Base-by-base conservation (phyloP, 2,888 invertebrate species). In the Drosophila histrio region DNA sequence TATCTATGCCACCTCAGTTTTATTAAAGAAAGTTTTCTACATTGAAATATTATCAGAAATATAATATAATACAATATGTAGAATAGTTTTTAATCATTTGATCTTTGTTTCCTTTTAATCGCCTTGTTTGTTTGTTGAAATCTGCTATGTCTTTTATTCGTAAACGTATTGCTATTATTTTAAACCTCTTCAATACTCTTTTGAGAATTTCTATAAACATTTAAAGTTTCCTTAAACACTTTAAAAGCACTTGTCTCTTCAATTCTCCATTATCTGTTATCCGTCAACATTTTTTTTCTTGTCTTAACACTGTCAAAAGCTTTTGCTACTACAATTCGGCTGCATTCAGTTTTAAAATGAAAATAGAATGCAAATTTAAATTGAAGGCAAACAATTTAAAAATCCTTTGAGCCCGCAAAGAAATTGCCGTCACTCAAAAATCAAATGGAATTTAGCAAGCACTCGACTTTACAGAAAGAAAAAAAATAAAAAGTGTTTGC, bases 361-460 rank as follows among this genome's bases (percentile, higher is more conserved):
- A 15, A 4, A 26, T 17, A 15, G 4, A 26, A 26, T 50, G 53
- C 13, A 28, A 13, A 22, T 41, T 39, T 22, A 53, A 53, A 22
- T 13, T 15, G 0, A 13, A 26, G 8, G 4, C 11, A 6, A 46
- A 9, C 6, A n/a, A 17, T 7, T 11, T 3, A 7, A 17, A 44
- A 19, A 44, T 9, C 15, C 26, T 28, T 47, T 47, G 26, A 26
- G 32, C 19, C n/a, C 19, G 36, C 28, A 19, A 52, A 69, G 34
- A 50, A 65, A 73, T 70, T 73, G 64, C 57, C 70, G 44, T 46
- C 74, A 73, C 69, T 69, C 32, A 50, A 64, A 64, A 67, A 65
- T 75, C 61, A 73, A 78, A 79, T 68, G 77, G 73, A 81, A 81
- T 84, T 83, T 77, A 66, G 54, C 28, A 53, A 66, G 52, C 56